phyloP scores from a whole-genome alignment of 2,113 vertebrate species.

The Atherinomorus stipes region DNA sequence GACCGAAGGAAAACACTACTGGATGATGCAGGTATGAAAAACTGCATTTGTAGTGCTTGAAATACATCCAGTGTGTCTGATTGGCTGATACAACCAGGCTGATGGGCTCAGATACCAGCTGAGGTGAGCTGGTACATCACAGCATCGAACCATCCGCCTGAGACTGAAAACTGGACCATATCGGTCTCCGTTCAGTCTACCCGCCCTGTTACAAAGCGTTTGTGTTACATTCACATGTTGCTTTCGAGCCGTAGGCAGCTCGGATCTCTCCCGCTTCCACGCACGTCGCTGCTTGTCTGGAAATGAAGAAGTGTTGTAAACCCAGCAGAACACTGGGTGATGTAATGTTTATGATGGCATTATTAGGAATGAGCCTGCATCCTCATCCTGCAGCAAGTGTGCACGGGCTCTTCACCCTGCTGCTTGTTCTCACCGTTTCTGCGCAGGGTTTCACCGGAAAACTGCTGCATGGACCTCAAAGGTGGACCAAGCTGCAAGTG shows the following conservation, averaged over 20 bases:
- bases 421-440: neutral
- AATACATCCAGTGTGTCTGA: too few species aligned
- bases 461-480: rapidly evolving
- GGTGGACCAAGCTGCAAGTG: too few species aligned
- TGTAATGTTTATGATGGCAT: neutral
- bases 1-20: too few species aligned
- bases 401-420: neutral
- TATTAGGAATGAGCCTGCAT: neutral
- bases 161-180: too few species aligned
- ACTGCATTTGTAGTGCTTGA: too few species aligned
- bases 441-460: neutral
- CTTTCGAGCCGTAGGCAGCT: neutral
- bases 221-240: neutral
- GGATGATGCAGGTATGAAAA: too few species aligned
- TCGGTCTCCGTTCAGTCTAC: too few species aligned
- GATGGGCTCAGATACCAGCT: too few species aligned
- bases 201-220: neutral
- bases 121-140: too few species aligned
- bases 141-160: too few species aligned
- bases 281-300: neutral
- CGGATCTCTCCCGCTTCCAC: neutral
- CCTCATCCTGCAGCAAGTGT: neutral
- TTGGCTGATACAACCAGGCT: too few species aligned
- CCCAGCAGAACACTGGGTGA: neutral
- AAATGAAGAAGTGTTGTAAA: neutral